A percentile compares a stretch with the other conserved stretches of the same genome.
Evolutionary conservation across 2,113 vertebrate genomes (phyloP).

Genomic region (Orientallactaga bullata): DNA sequence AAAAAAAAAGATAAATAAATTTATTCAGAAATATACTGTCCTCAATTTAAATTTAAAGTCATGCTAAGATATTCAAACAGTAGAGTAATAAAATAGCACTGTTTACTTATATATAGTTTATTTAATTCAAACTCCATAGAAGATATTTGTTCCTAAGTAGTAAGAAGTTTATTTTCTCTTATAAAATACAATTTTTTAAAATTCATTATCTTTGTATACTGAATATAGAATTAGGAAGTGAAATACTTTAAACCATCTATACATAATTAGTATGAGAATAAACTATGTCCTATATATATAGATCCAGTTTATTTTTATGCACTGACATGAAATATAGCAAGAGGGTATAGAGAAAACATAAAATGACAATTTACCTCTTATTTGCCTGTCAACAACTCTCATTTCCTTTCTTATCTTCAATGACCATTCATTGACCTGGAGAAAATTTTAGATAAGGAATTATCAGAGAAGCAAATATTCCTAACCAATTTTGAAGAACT

Average conservation of each 20-base stretch:
- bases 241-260: slow-evolving; percentile 29
- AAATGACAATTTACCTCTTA: slow-evolving; percentile 91
- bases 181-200: slow-evolving; percentile 37
- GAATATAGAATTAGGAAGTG: slow-evolving; percentile 53
- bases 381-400: slow-evolving; percentile 97
- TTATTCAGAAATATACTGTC: slow-evolving; percentile 43
- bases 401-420: slow-evolving; percentile 98
- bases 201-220: slow-evolving; percentile 25
- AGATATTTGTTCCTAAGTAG: slow-evolving; percentile 24
- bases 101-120: neutral
- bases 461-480: slow-evolving; percentile 11
- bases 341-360: slow-evolving; percentile 18
- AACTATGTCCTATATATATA: slow-evolving; percentile 1
- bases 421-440: slow-evolving; percentile 96
- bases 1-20: too few relatives aligned
- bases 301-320: slow-evolving; percentile 49
- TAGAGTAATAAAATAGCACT: neutral
- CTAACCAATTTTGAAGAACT: slow-evolving; percentile 52
- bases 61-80: slow-evolving; percentile 29
- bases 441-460: slow-evolving; percentile 71
- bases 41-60: slow-evolving; percentile 46
- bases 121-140: slow-evolving; percentile 62
- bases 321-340: slow-evolving; percentile 50
- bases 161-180: slow-evolving; percentile 43
- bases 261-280: slow-evolving; percentile 25